These are phyloP conservation scores for Calcarius lapponicus DNA, from an alignment of 2,797 vertebrate genomes.

Conservation along the genomic window DNA sequence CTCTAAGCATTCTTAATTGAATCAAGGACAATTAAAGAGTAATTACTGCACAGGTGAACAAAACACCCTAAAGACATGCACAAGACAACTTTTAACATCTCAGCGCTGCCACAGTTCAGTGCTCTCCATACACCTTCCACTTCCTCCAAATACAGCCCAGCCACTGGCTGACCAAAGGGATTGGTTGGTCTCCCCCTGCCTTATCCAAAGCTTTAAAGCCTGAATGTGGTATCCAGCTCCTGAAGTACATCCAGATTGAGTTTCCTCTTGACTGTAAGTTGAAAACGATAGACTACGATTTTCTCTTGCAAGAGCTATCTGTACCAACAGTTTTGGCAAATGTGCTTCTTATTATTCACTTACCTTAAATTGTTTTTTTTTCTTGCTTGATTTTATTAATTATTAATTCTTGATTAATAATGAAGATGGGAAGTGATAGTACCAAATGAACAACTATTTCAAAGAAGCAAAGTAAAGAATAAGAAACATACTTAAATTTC, in stretches of 20 bases:
- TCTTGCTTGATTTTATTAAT: neutral
- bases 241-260: neutral
- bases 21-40: neutral
- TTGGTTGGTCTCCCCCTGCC: accelerated
- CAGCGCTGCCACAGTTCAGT: neutral
- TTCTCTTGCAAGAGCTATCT: neutral
- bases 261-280: neutral
- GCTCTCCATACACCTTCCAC: neutral
- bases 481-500: neutral
- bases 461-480: neutral
- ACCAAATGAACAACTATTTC: neutral
- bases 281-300: neutral
- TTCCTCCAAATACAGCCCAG: accelerated
- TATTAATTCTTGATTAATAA: neutral
- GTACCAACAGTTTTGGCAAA: neutral
- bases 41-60: neutral
- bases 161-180: neutral
- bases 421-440: neutral
- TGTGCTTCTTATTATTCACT: neutral
- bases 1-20: neutral
- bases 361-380: neutral
- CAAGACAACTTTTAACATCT: neutral
- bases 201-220: neutral
- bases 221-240: neutral
- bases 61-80: neutral